phyloP scores from a whole-genome alignment of 2,888 invertebrate genomes.

The Muschampia plurimacula region DNA sequence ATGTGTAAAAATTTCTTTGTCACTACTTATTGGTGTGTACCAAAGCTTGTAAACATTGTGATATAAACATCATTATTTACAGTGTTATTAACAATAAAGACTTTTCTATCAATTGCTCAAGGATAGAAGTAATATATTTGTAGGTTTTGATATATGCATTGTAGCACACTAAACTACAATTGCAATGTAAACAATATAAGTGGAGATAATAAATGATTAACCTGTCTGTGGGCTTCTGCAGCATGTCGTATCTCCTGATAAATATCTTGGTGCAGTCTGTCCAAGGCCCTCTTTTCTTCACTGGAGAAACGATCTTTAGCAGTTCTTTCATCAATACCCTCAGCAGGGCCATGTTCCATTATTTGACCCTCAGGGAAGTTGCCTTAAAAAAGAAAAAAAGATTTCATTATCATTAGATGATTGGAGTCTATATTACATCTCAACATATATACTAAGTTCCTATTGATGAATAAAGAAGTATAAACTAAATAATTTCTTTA shows the following conservation, averaged over 20 bases:
- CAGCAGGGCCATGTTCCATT: slow-evolving; percentile 90
- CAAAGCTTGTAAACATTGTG: no score
- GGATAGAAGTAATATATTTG: no score
- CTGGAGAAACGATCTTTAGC: slow-evolving; percentile 94
- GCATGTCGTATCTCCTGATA: slow-evolving; percentile 98
- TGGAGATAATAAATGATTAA: slow-evolving; percentile 54
- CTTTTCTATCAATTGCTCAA: no score
- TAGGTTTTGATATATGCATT: background rate
- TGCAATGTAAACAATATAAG: background rate
- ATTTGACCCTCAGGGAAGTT: slow-evolving; percentile 96
- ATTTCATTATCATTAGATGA: background rate
- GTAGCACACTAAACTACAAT: background rate
- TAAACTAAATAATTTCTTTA: no score
- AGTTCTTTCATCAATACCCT: slow-evolving; percentile 91
- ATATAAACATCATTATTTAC: no score
- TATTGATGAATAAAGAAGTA: no score
- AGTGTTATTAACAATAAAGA: no score
- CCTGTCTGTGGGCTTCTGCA: slow-evolving; percentile 98
- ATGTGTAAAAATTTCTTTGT: no score
- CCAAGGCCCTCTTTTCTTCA: slow-evolving; percentile 95
- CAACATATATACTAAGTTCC: no score
- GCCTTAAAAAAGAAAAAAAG: slow-evolving; percentile 51
- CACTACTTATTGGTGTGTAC: no score
- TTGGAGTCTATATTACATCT: background rate
- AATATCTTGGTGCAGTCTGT: slow-evolving; percentile 95